Evolutionary conservation across 2,113 vertebrate species (phyloP), one percentile per base, ranked within the genome.

Genomic region (Dicerorhinus sumatrensis): DNA sequence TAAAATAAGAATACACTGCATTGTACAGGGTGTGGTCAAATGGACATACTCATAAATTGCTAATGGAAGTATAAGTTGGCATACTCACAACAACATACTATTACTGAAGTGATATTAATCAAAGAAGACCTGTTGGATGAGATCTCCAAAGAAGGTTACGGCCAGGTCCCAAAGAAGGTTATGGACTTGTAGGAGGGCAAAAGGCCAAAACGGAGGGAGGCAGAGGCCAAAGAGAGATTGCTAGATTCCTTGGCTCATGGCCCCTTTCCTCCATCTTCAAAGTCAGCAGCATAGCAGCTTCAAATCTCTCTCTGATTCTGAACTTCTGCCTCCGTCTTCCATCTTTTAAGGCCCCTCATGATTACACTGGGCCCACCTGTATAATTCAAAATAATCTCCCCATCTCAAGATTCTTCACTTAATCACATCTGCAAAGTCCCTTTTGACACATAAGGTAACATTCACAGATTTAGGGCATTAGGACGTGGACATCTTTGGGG

Each of bases 11-110:
- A 76, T 29, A 21, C 8, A 13, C 17, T 3, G 3, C n/a, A 17
- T 18, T 39, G 46, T 46, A 36, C 42, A 82, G 51, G 16, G 39
- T 48, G 51, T 29, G 25, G n/a, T 60, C 48, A 42, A 48, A 21
- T 2, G 11, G n/a, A 46, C 6, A 0, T 2, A 2, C 84, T 70
- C 7, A 0, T 1, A 12, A 13, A 2, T 8, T 36, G 20, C 62
- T 73, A 65, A n/a, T 0, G 0, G 42, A 54, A 56, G 29, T 21
- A 4, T 14, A 79, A 33, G 25, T 3, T 25, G 8, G 51, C 77
- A 63, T 9, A 8, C 1, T 39, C 75, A 67, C 67, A n/a, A 27
- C 63, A 73, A 39, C 20, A 0, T 21, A 65, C 29, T 65, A 5
- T 13, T 29, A 2, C 56, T 63, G 23, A 89, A 48, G 56, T 48